These are phyloP conservation scores for Sycobia sp. DNA, from an alignment of 1,140 invertebrate species.

Conservation along the genomic window DNA sequence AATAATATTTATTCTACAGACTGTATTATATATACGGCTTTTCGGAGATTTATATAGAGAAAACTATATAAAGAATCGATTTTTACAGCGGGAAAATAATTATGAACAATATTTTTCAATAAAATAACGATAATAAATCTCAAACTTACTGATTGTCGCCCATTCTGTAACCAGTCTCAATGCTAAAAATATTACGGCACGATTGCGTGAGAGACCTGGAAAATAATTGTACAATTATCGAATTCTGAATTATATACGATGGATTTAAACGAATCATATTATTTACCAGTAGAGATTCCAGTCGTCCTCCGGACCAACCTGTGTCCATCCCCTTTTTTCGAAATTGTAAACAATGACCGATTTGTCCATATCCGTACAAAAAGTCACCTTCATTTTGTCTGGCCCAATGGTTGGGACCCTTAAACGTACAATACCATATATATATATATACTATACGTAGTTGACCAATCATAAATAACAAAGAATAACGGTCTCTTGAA, in stretches of 20 bases:
- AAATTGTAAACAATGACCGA: constrained; percentile 94
- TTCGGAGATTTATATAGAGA: no score
- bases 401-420: constrained; percentile 47
- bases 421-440: no score
- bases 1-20: not conserved
- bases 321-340: constrained; percentile 89
- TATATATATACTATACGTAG: no score
- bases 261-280: no score
- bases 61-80: no score
- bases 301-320: constrained; percentile 90
- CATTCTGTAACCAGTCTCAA: constrained; percentile 90
- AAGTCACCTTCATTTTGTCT: constrained; percentile 70
- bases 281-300: constrained; percentile 98
- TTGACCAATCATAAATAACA: no score
- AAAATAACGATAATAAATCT: no score
- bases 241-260: constrained; percentile 22
- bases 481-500: no score
- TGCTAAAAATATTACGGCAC: constrained; percentile 87
- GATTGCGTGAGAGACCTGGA: constrained; percentile 84
- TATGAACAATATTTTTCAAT: no score
- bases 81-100: no score
- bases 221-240: no score
- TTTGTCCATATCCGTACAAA: constrained; percentile 92
- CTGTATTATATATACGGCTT: not conserved
- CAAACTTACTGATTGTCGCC: constrained; percentile 83